Evolutionary conservation across 2,797 vertebrate genomes (phyloP), one percentile per base, ranked within the genome.

Genomic region (Leptoclinus maculatus): DNA sequence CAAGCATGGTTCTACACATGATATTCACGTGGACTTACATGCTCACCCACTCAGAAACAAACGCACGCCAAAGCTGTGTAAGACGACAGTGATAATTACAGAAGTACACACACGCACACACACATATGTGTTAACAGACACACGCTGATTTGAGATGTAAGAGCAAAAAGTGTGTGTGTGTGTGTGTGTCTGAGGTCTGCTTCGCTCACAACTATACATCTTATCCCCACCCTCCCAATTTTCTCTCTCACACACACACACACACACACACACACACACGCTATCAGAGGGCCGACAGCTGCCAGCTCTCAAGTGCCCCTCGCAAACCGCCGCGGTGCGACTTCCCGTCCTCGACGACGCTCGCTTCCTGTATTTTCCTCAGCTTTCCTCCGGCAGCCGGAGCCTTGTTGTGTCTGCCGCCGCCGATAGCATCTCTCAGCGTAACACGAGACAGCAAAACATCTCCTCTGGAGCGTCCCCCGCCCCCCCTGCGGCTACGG

Each of bases 321-420:
- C 77, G 51, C 80, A 83, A 80, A 84, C 79, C 64, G 3, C 72
- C 41, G 5, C 5, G 32, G 67, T 60, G 72, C 51, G 16, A 82
- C 89, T 90, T 91, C 88, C 89, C 81, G n/a, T 71, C 65, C 53
- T 76, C 80, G 12, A 71, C 66, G 51, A 34, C 58, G 25, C 68
- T 64, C 49, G 62, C 82, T 88, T 91, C 87, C 91, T 89, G 62
- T 88, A 74, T 85, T 85, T 84, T 2, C 81, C 72, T 71, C 75
- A 76, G 78, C 77, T 72, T 72, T 76, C 62, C 75, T 76, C 14
- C 75, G 47, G 76, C 68, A 83, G 76, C 74, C 78, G 32, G 32
- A 27, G 83, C 80, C 81, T 77, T 90, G 79, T 91, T 88, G 82
- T 89, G 90, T 91, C 89, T 92, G 79, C 81, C 21, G 29, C 60